These are phyloP conservation scores for Chaetura pelagica DNA, from an alignment of 2,113 vertebrate genomes.

Conservation along the genomic window DNA sequence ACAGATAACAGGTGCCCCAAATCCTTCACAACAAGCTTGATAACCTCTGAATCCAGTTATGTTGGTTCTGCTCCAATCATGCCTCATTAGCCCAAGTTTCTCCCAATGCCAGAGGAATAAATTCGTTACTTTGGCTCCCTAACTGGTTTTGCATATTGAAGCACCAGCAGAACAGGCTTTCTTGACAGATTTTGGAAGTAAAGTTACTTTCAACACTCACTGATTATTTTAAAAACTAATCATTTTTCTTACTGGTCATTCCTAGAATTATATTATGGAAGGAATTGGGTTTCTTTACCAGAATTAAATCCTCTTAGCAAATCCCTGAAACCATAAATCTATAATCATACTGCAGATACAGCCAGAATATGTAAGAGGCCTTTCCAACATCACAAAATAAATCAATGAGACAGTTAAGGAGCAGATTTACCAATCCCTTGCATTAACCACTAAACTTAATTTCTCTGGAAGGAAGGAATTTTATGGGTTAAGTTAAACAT, in stretches of 20 bases:
- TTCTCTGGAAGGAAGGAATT: not conserved
- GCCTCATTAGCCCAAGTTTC: not conserved
- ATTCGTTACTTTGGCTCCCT: not conserved
- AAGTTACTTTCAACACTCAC: not conserved
- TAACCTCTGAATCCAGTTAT: not conserved
- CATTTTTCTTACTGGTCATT: not conserved
- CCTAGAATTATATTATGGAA: not conserved
- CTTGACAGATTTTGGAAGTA: not conserved
- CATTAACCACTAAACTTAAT: not conserved
- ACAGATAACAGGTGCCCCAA: not conserved
- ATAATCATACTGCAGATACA: not conserved
- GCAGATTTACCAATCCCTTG: not conserved
- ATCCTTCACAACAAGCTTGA: not conserved
- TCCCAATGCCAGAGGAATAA: not conserved
- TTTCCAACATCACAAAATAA: not conserved
- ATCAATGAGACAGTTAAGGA: not conserved
- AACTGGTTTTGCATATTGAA: not conserved
- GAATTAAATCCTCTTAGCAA: not conserved
- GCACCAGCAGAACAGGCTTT: not conserved
- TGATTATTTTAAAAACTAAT: not conserved
- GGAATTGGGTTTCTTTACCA: not conserved
- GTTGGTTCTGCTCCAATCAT: not conserved
- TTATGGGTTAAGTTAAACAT: slow-evolving; percentile 9
- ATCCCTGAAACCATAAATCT: not conserved
- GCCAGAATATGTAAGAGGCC: not conserved